Conservation (phyloP, 1,140 invertebrate genomes). For the Cyclargus thomasi region DNA sequence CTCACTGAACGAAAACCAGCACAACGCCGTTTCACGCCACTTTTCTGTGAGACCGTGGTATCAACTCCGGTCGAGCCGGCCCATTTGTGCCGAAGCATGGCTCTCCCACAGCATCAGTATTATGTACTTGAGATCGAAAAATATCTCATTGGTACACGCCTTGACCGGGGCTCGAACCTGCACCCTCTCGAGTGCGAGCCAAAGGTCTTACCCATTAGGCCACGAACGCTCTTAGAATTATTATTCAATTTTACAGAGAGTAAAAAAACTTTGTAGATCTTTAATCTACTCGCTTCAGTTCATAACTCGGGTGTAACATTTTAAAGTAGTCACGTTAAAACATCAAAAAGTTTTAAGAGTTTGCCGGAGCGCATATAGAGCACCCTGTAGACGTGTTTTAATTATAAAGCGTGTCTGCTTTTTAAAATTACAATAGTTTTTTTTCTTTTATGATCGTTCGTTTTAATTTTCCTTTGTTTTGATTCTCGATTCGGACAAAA, state of each 20-base stretch:
- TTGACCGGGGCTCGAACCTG: too few relatives aligned
- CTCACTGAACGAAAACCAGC: too few relatives aligned
- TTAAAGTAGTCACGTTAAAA: slow-evolving; percentile 24
- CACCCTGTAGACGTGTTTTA: slow-evolving; percentile 32
- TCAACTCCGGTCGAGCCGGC: too few relatives aligned
- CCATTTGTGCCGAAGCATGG: too few relatives aligned
- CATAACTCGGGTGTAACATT: slow-evolving; percentile 17
- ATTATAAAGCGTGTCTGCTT: slow-evolving; percentile 29
- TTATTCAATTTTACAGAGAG: neutral
- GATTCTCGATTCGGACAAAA: neutral
- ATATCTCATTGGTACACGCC: too few relatives aligned
- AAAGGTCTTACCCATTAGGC: too few relatives aligned
- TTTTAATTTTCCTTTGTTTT: neutral
- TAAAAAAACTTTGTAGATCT: neutral
- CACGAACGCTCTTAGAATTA: too few relatives aligned
- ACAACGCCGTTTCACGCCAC: too few relatives aligned
- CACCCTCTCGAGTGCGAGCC: too few relatives aligned
- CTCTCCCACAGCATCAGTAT: too few relatives aligned
- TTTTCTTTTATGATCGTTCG: neutral
- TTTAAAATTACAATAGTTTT: slow-evolving; percentile 7
- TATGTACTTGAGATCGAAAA: too few relatives aligned
- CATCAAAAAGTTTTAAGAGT: slow-evolving; percentile 29
- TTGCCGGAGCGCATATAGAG: slow-evolving; percentile 28
- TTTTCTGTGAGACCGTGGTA: too few relatives aligned
- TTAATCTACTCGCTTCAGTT: slow-evolving; percentile 9